Evolutionary conservation across 35 echinoderm and acorn worm species (phyloP).

Genomic region (Apostichopus californicus): DNA sequence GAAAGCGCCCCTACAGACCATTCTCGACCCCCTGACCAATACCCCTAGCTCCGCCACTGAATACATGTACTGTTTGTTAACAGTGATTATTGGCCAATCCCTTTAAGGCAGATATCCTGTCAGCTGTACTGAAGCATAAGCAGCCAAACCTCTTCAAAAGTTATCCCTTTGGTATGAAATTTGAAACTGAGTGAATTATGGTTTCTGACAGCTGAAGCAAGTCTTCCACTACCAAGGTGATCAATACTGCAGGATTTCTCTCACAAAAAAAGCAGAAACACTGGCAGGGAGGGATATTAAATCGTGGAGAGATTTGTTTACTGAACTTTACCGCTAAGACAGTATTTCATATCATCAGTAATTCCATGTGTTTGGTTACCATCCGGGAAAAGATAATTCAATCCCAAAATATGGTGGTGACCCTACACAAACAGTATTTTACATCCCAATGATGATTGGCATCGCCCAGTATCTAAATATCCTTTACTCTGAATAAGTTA

Average conservation of each 20-base stretch:
- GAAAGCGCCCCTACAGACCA: too few relatives aligned
- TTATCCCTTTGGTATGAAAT: slow-evolving; percentile 15
- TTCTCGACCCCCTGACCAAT: too few relatives aligned
- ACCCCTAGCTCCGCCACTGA: too few relatives aligned
- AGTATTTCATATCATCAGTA: neutral
- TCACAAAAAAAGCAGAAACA: neutral
- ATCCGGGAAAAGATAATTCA: too few relatives aligned
- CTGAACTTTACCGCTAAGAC: neutral
- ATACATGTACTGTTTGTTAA: too few relatives aligned
- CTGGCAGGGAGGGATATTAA: neutral
- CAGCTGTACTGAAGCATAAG: neutral
- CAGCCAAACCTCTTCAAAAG: slow-evolving; percentile 6
- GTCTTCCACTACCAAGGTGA: neutral
- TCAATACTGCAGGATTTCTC: neutral
- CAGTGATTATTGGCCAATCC: neutral
- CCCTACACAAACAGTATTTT: too few relatives aligned
- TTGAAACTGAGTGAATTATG: neutral
- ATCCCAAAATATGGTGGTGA: too few relatives aligned
- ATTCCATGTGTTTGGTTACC: too few relatives aligned
- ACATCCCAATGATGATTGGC: too few relatives aligned
- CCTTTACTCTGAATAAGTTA: too few relatives aligned
- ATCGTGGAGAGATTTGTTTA: neutral
- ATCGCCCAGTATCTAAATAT: too few relatives aligned
- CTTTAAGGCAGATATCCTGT: neutral
- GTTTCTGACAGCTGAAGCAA: neutral